Percentiles rank a stretch among this genome's conserved stretches.
These are phyloP conservation scores for Oophaga pumilio DNA, from an alignment of 2,113 vertebrate species.

Conservation along the genomic window DNA sequence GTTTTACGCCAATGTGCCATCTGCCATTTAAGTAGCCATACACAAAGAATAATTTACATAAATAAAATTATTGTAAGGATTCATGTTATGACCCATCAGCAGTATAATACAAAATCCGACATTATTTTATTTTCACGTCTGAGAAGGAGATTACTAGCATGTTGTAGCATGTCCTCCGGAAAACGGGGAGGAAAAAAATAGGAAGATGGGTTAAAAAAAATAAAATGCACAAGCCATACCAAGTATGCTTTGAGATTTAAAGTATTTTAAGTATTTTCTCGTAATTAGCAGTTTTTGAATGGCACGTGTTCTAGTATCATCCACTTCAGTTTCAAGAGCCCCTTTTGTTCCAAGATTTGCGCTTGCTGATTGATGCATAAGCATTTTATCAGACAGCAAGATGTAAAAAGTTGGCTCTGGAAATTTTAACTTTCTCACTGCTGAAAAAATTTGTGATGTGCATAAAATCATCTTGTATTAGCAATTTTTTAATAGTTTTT, in stretches of 20 bases:
- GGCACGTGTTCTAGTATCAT: slow-evolving; percentile 20
- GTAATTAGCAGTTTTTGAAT: slow-evolving; percentile 35
- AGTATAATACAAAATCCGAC: no score
- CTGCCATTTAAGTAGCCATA: no score
- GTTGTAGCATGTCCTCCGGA: neutral
- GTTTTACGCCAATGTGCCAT: no score
- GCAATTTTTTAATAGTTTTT: neutral
- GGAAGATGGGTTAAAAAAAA: neutral
- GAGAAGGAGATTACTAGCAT: no score
- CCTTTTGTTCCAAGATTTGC: slow-evolving; percentile 39
- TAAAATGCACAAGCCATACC: neutral
- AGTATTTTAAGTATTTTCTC: slow-evolving; percentile 38
- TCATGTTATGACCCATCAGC: no score
- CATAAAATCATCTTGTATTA: neutral
- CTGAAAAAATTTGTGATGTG: neutral
- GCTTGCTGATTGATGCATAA: slow-evolving; percentile 35
- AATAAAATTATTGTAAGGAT: no score
- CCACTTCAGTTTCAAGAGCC: slow-evolving; percentile 38
- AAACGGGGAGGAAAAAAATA: neutral
- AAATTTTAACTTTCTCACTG: slow-evolving; percentile 31
- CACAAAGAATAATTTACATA: no score
- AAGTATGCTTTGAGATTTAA: neutral
- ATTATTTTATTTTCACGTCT: no score
- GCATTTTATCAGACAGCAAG: slow-evolving; percentile 4
- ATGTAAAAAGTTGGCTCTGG: slow-evolving; percentile 11